Base-by-base conservation (phyloP, 64 coral and sea anemone genomes). In the Montipora efflorescens region DNA sequence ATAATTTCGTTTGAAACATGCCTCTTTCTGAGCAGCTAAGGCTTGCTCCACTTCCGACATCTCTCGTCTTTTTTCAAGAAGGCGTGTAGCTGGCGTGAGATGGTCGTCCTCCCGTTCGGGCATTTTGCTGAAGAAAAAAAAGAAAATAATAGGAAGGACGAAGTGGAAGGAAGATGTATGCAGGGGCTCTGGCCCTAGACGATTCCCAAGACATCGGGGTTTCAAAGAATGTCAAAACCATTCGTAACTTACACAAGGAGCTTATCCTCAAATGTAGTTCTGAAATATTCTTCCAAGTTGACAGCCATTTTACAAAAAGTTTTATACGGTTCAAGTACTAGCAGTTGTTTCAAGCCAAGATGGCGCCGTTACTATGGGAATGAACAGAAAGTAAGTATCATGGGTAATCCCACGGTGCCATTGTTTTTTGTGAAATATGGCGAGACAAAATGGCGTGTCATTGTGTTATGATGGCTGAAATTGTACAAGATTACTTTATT, bases 41-140 rank as follows among this genome's bases (percentile, higher is more conserved):
- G 98, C 95, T 91, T 99, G 98, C 59, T 99, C 98, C 7, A 99
- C 95, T 87, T 99, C 98, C 10, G 95, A 96, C 98, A 99, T 99
- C 80, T 99, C 98, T 87, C 98, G 75, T 45, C 98, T 92, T 87
- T 99, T 99, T 90, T 99, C 98, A 47, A 99, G 92, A 22, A 99
- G 90, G 43, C 98, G 90, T 87, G 98, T 99, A 48, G 98, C 98
- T 6, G 98, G 98, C 28, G 98, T 99, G 13, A 99, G 95, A 71
- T 99, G 94, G 47, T 99, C 98, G 46, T 99, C 98, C 90, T 99
- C 98, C 22, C 95, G 89, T 72, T 99, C 98, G 12, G 98, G 98
- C 98, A 99, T 99, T 96, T 99, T 99, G 8, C 98, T 99, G n/a
- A 5, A 77, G 16, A 72, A 91, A 18, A 44, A 15, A 64, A 64